Percentiles rank a stretch among this genome's conserved stretches.
These are phyloP conservation scores for Panopea generosa DNA, from an alignment of 2,888 invertebrate species.

Conservation along the genomic window DNA sequence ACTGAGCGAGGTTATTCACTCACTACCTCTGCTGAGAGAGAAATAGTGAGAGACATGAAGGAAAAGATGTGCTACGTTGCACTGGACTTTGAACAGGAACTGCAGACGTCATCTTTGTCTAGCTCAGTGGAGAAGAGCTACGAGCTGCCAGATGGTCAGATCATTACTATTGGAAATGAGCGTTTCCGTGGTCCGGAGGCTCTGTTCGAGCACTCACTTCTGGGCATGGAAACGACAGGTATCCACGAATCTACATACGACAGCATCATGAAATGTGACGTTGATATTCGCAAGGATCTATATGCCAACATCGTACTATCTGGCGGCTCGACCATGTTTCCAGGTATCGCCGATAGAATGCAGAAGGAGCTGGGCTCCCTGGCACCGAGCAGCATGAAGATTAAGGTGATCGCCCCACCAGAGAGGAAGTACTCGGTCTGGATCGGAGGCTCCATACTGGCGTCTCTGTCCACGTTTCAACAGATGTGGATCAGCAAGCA, in stretches of 20 bases:
- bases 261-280: slow-evolving; percentile 76
- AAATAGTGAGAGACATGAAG: too few relatives aligned
- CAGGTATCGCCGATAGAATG: slow-evolving; percentile 87
- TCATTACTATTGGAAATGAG: slow-evolving; percentile 78
- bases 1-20: too few relatives aligned
- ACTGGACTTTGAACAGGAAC: slow-evolving; percentile 64
- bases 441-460: slow-evolving; percentile 20
- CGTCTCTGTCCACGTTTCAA: too few relatives aligned
- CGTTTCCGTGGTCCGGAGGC: slow-evolving; percentile 77
- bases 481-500: slow-evolving; percentile 35
- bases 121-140: slow-evolving; percentile 70
- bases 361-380: slow-evolving; percentile 88
- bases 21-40: too few relatives aligned
- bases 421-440: slow-evolving; percentile 85
- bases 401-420: slow-evolving; percentile 94
- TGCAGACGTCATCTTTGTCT: slow-evolving; percentile 76
- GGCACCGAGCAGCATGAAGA: slow-evolving; percentile 96
- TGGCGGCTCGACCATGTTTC: slow-evolving; percentile 98
- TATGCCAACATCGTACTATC: slow-evolving; percentile 76
- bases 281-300: slow-evolving; percentile 65
- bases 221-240: slow-evolving; percentile 74
- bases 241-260: slow-evolving; percentile 74
- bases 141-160: slow-evolving; percentile 79
- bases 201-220: slow-evolving; percentile 79
- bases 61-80: slow-evolving; percentile 67